These are phyloP conservation scores for Scolopax bukidnonensis DNA, from an alignment of 2,797 vertebrate genomes.

Conservation along the genomic window DNA sequence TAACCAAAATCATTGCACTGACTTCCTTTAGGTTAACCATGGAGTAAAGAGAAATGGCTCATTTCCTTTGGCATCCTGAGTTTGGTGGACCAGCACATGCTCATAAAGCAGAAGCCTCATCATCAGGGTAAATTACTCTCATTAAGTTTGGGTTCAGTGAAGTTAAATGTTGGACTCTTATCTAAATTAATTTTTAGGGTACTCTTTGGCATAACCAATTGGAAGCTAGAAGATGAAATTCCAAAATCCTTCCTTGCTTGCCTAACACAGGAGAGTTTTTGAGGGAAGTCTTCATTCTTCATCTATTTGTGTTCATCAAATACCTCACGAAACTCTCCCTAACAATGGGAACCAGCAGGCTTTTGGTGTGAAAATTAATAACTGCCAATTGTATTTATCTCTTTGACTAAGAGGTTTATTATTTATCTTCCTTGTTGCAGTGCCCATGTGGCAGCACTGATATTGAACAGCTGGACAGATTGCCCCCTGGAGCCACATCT, in stretches of 20 bases:
- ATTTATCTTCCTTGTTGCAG: slow-evolving; percentile 75
- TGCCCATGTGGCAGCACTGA: slow-evolving; percentile 74
- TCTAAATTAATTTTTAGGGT: neutral
- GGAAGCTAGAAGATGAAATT: neutral
- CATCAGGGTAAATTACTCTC: neutral
- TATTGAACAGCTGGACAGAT: slow-evolving; percentile 79
- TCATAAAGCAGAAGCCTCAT: neutral
- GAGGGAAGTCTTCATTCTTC: neutral
- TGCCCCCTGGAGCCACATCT: slow-evolving; percentile 79
- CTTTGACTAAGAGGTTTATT: slow-evolving; percentile 76
- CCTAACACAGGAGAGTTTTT: neutral
- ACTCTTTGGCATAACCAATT: neutral
- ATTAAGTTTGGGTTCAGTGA: neutral
- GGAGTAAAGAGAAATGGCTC: neutral
- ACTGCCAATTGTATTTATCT: slow-evolving; percentile 65
- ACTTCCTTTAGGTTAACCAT: neutral
- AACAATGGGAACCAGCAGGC: slow-evolving; percentile 15
- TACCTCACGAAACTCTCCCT: neutral
- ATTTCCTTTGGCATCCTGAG: neutral
- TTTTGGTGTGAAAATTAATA: slow-evolving; percentile 66
- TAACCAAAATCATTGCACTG: neutral
- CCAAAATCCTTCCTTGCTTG: neutral
- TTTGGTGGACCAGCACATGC: neutral
- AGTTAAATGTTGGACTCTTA: neutral
- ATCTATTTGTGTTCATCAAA: neutral